Conservation (phyloP, 37 sponge, comb jelly and placozoan species). For the Eunapius fragilis region DNA sequence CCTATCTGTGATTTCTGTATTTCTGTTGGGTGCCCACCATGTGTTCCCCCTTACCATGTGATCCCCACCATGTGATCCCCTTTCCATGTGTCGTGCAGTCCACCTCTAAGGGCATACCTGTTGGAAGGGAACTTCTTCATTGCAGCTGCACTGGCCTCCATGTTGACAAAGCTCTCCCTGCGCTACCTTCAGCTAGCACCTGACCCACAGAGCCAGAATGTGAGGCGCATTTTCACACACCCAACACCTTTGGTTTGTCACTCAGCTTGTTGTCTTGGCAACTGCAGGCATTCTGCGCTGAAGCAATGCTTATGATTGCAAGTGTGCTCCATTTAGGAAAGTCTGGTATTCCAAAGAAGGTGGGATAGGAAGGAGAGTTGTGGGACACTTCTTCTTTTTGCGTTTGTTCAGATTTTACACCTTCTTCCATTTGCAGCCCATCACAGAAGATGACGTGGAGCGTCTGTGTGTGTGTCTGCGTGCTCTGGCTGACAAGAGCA, state of each 20-base stretch:
- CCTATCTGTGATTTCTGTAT: too few species aligned
- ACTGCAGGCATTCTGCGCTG: conserved; percentile 77
- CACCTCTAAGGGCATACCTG: conserved; percentile 84
- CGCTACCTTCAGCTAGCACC: conserved; percentile 62
- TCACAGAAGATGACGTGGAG: conserved; percentile 92
- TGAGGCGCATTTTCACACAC: conserved; percentile 12
- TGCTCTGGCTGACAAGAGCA: conserved; percentile 72
- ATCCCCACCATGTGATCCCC: background rate
- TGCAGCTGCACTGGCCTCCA: conserved; percentile 86
- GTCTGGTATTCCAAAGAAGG: conserved; percentile 92
- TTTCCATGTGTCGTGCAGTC: conserved; percentile 60
- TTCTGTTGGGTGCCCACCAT: background rate
- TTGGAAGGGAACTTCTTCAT: conserved; percentile 97
- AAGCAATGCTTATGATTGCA: conserved; percentile 94
- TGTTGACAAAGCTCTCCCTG: conserved; percentile 91
- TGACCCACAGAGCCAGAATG: conserved; percentile 75
- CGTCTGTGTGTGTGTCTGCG: conserved; percentile 86
- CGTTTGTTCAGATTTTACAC: background rate
- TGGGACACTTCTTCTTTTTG: background rate
- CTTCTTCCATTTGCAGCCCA: conserved; percentile 51
- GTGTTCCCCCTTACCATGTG: background rate
- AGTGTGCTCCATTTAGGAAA: conserved; percentile 92
- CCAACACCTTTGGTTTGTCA: too few species aligned
- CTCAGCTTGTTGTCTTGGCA: conserved; percentile 13
- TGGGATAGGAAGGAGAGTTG: conserved; percentile 32